Base-by-base conservation (phyloP, 2,797 vertebrate species). In the Sciurus vulgaris region DNA sequence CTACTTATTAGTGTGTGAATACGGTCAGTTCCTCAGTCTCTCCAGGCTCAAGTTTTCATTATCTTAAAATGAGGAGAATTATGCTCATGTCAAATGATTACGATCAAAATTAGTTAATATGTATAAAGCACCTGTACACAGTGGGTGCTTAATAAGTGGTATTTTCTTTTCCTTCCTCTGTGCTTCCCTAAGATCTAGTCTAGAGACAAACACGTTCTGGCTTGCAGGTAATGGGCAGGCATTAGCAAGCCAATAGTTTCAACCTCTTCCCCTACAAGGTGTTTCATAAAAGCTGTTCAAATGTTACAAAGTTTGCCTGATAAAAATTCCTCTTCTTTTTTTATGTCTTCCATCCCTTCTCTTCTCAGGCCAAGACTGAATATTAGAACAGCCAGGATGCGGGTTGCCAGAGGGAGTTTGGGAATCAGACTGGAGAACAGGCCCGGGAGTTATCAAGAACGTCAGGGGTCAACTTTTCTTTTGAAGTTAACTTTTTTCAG, bases 211-310 rank as follows among this genome's bases (percentile, higher is more conserved):
- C 18, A 9, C 3, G 65, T 59, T 63, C 35, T 56, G 65, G 41
- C 73, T 77, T 69, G 35, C 35, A 86, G 56, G 51, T 78, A 47
- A 38, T 0, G 0, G 15, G 22, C 47, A 90, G 33, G 38, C 22
- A 51, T 86, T 35, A 65, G 59, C 5, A 65, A 73, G 28, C 20
- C 63, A 76, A 61, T 0, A 24, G 20, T 72, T 88, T 73, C 82
- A 92, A 96, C 81, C 84, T 86, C 84, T 86, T 87, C 41, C 69
- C 93, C 77, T 77, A 13, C 10, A 82, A 97, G 41, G 89, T 96
- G 95, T 95, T 97, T 97, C 97, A 93, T 94, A 97, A 96, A 93
- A 81, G 87, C 59, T 59, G 51, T 56, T 86, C 38, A 90, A 95
- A 76, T n/a, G 24, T 67, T 56, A 17, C 63, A 7, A 73, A 65